phyloP scores from a whole-genome alignment of 2,797 vertebrate genomes.

The Artibeus lituratus region DNA sequence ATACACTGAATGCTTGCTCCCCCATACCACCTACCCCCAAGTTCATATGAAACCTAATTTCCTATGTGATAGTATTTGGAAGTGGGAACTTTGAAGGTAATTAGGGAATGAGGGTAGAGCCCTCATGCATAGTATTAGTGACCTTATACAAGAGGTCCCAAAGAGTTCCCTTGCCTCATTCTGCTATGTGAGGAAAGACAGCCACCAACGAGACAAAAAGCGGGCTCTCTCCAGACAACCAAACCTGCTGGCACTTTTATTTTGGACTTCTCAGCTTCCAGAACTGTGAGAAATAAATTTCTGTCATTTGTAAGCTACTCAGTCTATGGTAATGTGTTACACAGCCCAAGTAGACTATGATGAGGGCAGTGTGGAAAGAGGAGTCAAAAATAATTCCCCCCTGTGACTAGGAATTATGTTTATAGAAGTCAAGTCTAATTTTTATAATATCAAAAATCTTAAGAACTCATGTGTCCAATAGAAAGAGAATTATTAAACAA shows the following conservation, averaged over 20 bases:
- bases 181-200: neutral
- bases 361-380: neutral
- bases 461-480: neutral
- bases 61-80: neutral
- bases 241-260: neutral
- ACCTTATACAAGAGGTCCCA: neutral
- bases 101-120: neutral
- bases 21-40: neutral
- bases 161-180: neutral
- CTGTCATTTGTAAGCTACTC: neutral
- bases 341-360: neutral
- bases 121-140: neutral
- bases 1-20: neutral
- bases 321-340: neutral
- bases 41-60: neutral
- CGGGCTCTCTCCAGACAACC: neutral
- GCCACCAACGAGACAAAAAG: neutral
- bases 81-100: neutral
- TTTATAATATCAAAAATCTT: conserved; percentile 17
- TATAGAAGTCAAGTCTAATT: neutral
- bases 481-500: conserved; percentile 21
- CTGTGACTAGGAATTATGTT: conserved; percentile 2
- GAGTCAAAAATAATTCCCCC: neutral
- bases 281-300: neutral
- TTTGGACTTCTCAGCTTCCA: neutral